Base-by-base conservation (phyloP, 1,140 invertebrate genomes). In the Saccostrea cuccullata region DNA sequence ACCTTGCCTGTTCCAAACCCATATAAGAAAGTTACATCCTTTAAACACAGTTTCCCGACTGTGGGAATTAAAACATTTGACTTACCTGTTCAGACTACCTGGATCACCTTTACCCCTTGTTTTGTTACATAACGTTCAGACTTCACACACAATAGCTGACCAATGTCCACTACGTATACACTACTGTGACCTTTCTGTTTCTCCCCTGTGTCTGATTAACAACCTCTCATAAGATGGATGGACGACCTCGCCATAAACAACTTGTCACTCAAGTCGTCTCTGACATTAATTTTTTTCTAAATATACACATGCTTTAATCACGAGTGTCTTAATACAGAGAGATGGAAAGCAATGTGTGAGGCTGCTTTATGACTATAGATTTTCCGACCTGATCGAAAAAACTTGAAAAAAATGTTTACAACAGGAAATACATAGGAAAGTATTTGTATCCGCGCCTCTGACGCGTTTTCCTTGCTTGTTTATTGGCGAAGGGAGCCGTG, bases 281-380 rank as follows among this genome's bases (percentile, higher is more conserved):
- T 77, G 70, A 77, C 70, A 77, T 77, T 77, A 77, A 77, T 77
- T 77, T 77, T 36, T 77, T n/a, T 26, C 23, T 30, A 77, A 30
- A 77, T 73, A 73, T 77, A 77, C 70, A 77, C 70, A 77, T 30
- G 70, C 70, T 77, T 67, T 77, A 77, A 77, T 77, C 70, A 77
- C 26, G 70, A 77, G 23, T 77, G 70, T 67, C 30, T 77, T 36
- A 30, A 26, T 26, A 15, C 26, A 13, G 26, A 40, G 8, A 77
- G 30, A 77, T 11, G 26, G 70, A 30, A 77, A 13, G 26, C 8
- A 77, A 26, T 36, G 70, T 77, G 70, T 77, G 70, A 2, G 70
- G 23, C 13, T 26, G 30, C 1, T 77, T 15, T 73, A 13, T 26
- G 70, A 36, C 30, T 77, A 36, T 77, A 30, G 58, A 30, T 77